These are phyloP conservation scores for Taenioides sp. DNA, from an alignment of 2,797 vertebrate species.

Conservation along the genomic window DNA sequence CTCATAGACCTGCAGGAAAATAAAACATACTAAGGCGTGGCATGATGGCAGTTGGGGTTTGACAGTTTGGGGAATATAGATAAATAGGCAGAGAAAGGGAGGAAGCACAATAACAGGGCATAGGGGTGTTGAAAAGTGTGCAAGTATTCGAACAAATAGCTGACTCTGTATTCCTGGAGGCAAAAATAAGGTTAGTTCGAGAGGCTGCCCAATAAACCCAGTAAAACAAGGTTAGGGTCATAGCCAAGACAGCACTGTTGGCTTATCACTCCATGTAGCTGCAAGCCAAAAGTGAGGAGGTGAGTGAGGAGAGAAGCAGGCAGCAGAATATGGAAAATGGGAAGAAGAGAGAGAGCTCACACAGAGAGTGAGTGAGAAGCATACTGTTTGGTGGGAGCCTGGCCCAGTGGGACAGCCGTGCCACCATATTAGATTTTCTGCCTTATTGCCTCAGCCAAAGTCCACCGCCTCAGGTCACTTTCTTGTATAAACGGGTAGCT, in stretches of 20 bases:
- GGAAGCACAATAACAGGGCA: slow-evolving; percentile 19
- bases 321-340: slow-evolving; percentile 17
- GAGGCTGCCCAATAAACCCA: slow-evolving; percentile 65
- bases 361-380: slow-evolving; percentile 26
- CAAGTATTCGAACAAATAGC: slow-evolving; percentile 63
- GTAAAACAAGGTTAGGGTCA: slow-evolving; percentile 66
- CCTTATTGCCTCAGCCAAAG: slow-evolving; percentile 70
- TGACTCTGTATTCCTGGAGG: slow-evolving; percentile 64
- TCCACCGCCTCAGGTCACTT: slow-evolving; percentile 59
- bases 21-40: no score
- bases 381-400: slow-evolving; percentile 43
- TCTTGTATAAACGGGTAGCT: slow-evolving; percentile 35
- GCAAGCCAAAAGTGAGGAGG: slow-evolving; percentile 21
- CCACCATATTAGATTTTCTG: slow-evolving; percentile 72
- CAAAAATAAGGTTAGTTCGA: slow-evolving; percentile 61
- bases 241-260: slow-evolving; percentile 45
- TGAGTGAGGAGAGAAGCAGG: slow-evolving; percentile 5
- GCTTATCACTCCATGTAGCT: slow-evolving; percentile 57
- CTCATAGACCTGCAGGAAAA: slow-evolving; percentile 21
- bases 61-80: slow-evolving; percentile 47
- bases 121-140: slow-evolving; percentile 27
- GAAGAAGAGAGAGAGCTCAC: slow-evolving; percentile 13
- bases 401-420: slow-evolving; percentile 58
- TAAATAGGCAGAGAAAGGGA: slow-evolving; percentile 15
- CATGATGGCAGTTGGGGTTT: slow-evolving; percentile 10